Percentiles rank a stretch among this genome's conserved stretches.
These are phyloP conservation scores for Rhegmatorhina hoffmannsi DNA, from an alignment of 2,113 vertebrate species.

Conservation along the genomic window DNA sequence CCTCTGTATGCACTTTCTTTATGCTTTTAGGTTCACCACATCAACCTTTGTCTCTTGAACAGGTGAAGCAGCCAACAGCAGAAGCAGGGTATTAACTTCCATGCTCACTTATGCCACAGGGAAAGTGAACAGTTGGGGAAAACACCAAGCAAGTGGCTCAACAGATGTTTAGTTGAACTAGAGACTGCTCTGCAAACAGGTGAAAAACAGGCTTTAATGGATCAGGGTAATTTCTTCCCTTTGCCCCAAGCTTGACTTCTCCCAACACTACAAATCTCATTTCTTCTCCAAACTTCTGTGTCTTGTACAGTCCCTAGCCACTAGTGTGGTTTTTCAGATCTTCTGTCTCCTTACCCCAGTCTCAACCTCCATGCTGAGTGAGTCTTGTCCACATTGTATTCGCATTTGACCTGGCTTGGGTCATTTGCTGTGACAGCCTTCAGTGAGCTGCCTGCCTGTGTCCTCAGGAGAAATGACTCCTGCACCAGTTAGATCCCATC, in stretches of 20 bases:
- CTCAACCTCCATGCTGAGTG: background rate
- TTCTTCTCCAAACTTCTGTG: background rate
- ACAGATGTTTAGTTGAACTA: fast-evolving
- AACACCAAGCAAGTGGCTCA: background rate
- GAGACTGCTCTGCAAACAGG: background rate
- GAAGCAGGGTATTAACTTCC: background rate
- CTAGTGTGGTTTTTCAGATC: background rate
- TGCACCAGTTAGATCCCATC: background rate
- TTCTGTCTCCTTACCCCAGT: background rate
- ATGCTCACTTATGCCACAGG: background rate
- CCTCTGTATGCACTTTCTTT: background rate
- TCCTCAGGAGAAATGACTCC: background rate
- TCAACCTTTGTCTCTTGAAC: background rate
- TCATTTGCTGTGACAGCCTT: background rate
- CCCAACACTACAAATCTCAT: background rate
- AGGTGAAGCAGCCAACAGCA: background rate
- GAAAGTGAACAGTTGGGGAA: background rate
- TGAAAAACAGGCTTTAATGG: background rate
- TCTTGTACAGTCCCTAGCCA: background rate
- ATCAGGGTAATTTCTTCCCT: background rate
- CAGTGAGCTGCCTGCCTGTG: background rate
- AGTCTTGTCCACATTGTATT: background rate
- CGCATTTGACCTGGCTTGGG: fast-evolving
- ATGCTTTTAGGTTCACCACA: background rate
- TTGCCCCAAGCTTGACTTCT: background rate